Evolutionary conservation across 2,113 vertebrate species (phyloP), one percentile per base, ranked within the genome.

Genomic region (Oreochromis tanganicae): DNA sequence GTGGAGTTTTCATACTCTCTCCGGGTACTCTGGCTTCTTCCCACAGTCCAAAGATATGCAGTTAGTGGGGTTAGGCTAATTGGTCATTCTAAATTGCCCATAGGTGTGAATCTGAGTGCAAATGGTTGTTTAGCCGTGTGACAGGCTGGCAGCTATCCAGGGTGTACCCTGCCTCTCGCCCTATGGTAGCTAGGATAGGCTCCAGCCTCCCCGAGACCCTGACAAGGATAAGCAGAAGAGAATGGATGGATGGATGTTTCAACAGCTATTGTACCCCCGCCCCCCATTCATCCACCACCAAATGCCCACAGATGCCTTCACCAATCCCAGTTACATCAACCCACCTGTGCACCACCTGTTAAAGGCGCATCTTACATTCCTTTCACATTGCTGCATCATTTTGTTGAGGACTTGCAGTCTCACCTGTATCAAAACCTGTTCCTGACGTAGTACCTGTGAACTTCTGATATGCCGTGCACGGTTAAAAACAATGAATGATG

Each of bases 41-140:
- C 19, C 61, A 66, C 61, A 66, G 19, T 66, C 61, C 61, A 66
- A 66, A 66, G 61, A 66, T 5, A 21, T 38, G 61, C 19, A 0
- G 19, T 38, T 38, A 38, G 19, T 21, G 10, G 34, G 61, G 61
- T 38, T 66, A 0, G 61, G 10, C 38, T 66, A 36, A 66, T 0
- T 5, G 61, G 0, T 66, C 34, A 38, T 38, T 66, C 61, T 66
- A 66, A 66, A 66, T 38, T 66, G 19, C 34, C 61, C 34, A 66
- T 2, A 38, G 19, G 10, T 66, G 34, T 66, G 1, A 66, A 38
- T 5, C 1, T 36, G 59, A 63, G 32, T n/a, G 59, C 0, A 36
- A 63, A 63, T n/a, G 32, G 4, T n/a, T 63, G 32, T 63, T 63
- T 1, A 66, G 32, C 17, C 2, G 0, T 36, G 32, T 66, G 61